phyloP scores from a whole-genome alignment of 1,140 invertebrate species.

The Drosophila auraria region DNA sequence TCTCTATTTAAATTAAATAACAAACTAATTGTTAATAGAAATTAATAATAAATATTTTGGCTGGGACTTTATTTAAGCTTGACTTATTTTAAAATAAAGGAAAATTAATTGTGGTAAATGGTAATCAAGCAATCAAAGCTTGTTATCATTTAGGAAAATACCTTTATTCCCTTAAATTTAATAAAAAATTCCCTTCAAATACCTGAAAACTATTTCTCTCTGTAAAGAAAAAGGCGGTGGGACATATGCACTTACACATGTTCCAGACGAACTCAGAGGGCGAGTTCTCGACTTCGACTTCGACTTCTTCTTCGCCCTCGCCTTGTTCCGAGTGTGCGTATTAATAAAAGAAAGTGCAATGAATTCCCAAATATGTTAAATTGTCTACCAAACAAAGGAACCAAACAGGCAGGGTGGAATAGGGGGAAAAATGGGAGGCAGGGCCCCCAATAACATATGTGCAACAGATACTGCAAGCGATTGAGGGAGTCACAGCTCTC shows the following conservation, averaged over 20 bases:
- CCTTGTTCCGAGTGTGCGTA: constrained; percentile 56
- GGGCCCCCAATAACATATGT: constrained; percentile 63
- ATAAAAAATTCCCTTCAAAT: neutral
- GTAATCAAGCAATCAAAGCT: too few species aligned
- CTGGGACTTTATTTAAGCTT: too few species aligned
- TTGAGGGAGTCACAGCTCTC: constrained; percentile 33
- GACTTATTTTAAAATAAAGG: too few species aligned
- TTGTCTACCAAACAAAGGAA: constrained; percentile 80
- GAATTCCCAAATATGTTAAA: constrained; percentile 84
- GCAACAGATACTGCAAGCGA: constrained; percentile 69
- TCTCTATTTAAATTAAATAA: too few species aligned
- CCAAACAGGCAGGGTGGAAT: neutral
- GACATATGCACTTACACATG: constrained; percentile 66
- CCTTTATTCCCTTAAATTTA: neutral
- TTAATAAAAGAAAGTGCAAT: constrained; percentile 84
- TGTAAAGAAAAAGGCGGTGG: constrained; percentile 1
- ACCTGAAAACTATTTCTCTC: neutral
- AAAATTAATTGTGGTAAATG: too few species aligned
- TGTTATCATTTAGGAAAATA: too few species aligned
- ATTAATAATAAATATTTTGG: too few species aligned
- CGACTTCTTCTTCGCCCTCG: constrained; percentile 45
- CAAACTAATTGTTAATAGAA: too few species aligned
- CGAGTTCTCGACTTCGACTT: constrained; percentile 40
- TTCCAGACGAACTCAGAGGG: constrained; percentile 62
- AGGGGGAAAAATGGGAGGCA: constrained; percentile 5